Base-by-base conservation (phyloP, 2,113 vertebrate genomes). In the Prolemur simus region DNA sequence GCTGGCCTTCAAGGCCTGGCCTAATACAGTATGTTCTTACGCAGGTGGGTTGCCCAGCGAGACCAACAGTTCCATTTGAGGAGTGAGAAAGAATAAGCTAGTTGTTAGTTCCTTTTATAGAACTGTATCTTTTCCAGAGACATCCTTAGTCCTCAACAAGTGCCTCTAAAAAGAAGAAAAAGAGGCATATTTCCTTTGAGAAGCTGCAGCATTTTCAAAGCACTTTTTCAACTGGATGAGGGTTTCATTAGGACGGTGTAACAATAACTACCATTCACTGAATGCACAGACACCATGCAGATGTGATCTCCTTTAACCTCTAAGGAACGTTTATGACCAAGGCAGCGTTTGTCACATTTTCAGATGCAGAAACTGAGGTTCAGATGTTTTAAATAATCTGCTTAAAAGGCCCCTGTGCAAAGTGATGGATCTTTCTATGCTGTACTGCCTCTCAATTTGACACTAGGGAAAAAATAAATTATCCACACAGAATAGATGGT, bases 21-120 rank as follows among this genome's bases (percentile, higher is more conserved):
- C 68, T 96, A 86, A 15, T n/a, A 96, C 52, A 91, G 95, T 82
- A n/a, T 76, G 95, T 95, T 98, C 58, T 34, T 96, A 32, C 91
- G 0, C 90, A 74, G 64, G 58, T 77, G 14, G 11, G 5, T 77
- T 78, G 10, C 63, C 54, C 80, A 69, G 34, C 80, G 93, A 92
- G 34, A 77, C 39, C 87, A 93, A 66, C 74, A 90, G 69, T 92
- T 81, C 20, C 63, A 74, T 76, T 60, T 60, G 39, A 60, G 56
- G 20, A 80, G 9, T 23, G n/a, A 92, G 52, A 83, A 69, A 74
- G n/a, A 25, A 69, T 32, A 18, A 23, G 18, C 3, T 66, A 37
- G 78, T 91, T 80, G 91, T 81, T 34, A 82, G 54, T 54, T 95
- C 27, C 13, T 82, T 83, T 97, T 66, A 80, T 2, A 54, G 9